Base-by-base conservation (phyloP, 2,113 vertebrate genomes). In the Phyllostomus discolor region DNA sequence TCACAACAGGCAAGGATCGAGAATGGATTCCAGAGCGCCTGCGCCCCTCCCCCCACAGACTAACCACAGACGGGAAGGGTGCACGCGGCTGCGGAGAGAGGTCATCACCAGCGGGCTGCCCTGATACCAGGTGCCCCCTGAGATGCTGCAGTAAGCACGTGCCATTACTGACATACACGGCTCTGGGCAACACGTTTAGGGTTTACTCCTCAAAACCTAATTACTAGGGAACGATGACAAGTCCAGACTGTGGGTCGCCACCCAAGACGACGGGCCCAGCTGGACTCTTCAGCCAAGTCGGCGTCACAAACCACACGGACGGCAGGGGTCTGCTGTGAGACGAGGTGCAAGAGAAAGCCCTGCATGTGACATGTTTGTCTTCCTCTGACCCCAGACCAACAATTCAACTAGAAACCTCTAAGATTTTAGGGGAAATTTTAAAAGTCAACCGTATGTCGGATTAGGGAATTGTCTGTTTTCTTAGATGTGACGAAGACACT, bases 321-420 rank as follows among this genome's bases (percentile, higher is more conserved):
- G 6, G 4, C 24, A 64, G 14, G 3, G 28, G 59, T 48, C 78
- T 76, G 57, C 9, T 79, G 11, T 75, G 59, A 88, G 82, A 33
- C 19, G 87, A 46, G n/a, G 31, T 19, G 54, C 46, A 26, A 64
- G 31, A 16, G 17, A 64, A 78, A 72, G 35, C 46, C 90, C 3
- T 4, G 8, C 52, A 76, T 31, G 17, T 5, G 59, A 16, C 11
- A 70, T 0, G 5, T 14, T 46, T 50, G 46, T 1, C 35, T 92
- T 90, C 95, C 81, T 75, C 70, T 59, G 38, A 41, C 52, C 17
- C 66, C 66, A 10, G 35, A 83, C 87, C 90, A 91, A 80, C 50
- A 33, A 38, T 54, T 19, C 73, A 57, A 67, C 48, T 14, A n/a
- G 64, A 91, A 70, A 66, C 41, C 52, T 57, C 9, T 57, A 73